A percentile compares a stretch with the other conserved stretches of the same genome.
phyloP scores from a whole-genome alignment of 2,797 vertebrate genomes.

The Salarias fasciatus region DNA sequence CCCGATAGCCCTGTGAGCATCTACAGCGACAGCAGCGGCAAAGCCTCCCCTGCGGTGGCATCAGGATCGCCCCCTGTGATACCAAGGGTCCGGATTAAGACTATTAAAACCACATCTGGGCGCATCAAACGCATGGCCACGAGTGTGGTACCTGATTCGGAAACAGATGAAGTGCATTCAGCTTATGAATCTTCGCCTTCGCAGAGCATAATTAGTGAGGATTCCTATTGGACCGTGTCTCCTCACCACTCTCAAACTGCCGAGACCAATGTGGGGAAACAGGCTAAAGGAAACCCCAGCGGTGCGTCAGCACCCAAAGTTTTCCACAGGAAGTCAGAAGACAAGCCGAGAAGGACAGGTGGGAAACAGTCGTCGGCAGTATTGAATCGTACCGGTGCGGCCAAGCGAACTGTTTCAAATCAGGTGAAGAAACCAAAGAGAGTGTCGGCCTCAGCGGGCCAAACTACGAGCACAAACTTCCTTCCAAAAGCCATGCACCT shows the following conservation, averaged over 20 bases:
- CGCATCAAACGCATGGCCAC: conserved; percentile 96
- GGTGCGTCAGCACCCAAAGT: conserved; percentile 55
- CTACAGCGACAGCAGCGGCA: conserved; percentile 92
- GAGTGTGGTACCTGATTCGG: conserved; percentile 91
- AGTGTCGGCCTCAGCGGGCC: conserved; percentile 46
- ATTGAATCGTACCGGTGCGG: conserved; percentile 60
- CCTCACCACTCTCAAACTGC: conserved; percentile 65
- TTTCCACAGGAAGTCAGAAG: conserved; percentile 69
- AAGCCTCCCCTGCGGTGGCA: conserved; percentile 89
- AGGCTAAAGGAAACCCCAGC: conserved; percentile 35
- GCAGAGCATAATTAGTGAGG: conserved; percentile 83
- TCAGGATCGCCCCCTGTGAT: conserved; percentile 92
- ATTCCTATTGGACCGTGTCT: conserved; percentile 77
- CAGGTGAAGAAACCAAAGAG: conserved; percentile 78
- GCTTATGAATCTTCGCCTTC: conserved; percentile 87
- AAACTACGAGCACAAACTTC: conserved; percentile 75
- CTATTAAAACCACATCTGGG: conserved; percentile 95
- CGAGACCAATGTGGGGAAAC: conserved; percentile 67
- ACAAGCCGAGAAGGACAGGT: conserved; percentile 48
- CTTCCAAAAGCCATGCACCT: conserved; percentile 97
- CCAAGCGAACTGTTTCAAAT: conserved; percentile 69
- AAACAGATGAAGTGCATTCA: conserved; percentile 89
- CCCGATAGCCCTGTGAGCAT: conserved; percentile 93
- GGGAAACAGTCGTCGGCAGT: conserved; percentile 56
- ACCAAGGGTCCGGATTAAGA: conserved; percentile 97